These are phyloP conservation scores for Perccottus glenii DNA, from an alignment of 2,113 vertebrate species.

Conservation along the genomic window DNA sequence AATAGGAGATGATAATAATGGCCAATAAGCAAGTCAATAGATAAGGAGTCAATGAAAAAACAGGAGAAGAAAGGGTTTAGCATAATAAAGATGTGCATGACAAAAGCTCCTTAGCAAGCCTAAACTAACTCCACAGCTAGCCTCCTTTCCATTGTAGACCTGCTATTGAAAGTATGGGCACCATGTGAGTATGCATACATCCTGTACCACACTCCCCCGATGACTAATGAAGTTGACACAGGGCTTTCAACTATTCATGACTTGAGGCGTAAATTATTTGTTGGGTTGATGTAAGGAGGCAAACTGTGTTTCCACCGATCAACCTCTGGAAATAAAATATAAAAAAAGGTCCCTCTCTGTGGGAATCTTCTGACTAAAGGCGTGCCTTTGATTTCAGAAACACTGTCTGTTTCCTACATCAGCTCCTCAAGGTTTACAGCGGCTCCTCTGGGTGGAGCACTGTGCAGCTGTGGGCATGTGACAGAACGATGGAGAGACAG, in stretches of 20 bases:
- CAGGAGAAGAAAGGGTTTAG: slow-evolving; percentile 47
- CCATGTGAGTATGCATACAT: slow-evolving; percentile 67
- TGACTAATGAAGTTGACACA: slow-evolving; percentile 79
- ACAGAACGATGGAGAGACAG: slow-evolving; percentile 32
- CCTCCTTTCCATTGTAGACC: slow-evolving; percentile 55
- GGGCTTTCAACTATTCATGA: slow-evolving; percentile 72
- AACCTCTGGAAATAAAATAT: slow-evolving; percentile 27
- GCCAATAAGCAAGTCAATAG: slow-evolving; percentile 46
- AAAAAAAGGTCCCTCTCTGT: slow-evolving; percentile 55
- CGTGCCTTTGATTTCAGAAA: slow-evolving; percentile 73
- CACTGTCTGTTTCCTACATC: slow-evolving; percentile 73
- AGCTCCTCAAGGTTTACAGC: slow-evolving; percentile 61
- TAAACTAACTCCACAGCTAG: slow-evolving; percentile 42
- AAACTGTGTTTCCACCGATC: slow-evolving; percentile 64
- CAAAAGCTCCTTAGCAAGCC: slow-evolving; percentile 67
- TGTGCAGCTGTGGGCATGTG: slow-evolving; percentile 66
- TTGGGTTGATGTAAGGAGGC: slow-evolving; percentile 64
- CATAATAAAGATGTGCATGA: slow-evolving; percentile 71
- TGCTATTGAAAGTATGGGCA: slow-evolving; percentile 55
- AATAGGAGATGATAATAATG: slow-evolving; percentile 34
- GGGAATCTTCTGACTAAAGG: slow-evolving; percentile 71
- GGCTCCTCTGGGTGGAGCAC: slow-evolving; percentile 67
- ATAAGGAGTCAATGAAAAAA: slow-evolving; percentile 10
- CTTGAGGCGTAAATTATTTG: slow-evolving; percentile 70
- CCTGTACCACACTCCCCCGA: slow-evolving; percentile 59